Evolutionary conservation across 2,113 vertebrate genomes (phyloP).

Genomic region (Macquaria australasica): DNA sequence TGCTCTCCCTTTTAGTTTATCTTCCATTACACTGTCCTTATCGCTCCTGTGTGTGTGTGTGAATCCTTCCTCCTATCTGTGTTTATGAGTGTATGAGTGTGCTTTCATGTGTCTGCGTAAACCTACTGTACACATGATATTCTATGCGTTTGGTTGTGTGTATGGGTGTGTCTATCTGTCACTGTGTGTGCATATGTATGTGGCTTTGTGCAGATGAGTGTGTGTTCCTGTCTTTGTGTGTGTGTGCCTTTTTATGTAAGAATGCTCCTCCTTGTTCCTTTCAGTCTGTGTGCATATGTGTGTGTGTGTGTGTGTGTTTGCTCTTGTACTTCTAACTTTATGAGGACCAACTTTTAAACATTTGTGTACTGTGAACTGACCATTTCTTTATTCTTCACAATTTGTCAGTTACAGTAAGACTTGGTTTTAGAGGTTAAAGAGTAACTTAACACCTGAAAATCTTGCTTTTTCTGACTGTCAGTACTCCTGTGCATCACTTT

Average conservation of each 20-base stretch:
- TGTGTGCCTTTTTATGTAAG: not conserved
- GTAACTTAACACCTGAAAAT: not conserved
- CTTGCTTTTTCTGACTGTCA: not conserved
- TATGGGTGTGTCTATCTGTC: not conserved
- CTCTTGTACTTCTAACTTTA: not conserved
- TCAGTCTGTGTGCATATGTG: not conserved
- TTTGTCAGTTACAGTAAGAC: not conserved
- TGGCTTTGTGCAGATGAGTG: not conserved
- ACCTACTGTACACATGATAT: not conserved
- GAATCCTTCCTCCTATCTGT: not conserved
- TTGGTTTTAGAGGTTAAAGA: not conserved
- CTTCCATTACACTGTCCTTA: conserved; percentile 58
- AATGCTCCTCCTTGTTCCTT: not conserved
- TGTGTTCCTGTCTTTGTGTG: not conserved
- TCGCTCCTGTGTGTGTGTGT: conserved; percentile 20
- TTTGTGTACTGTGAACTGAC: not conserved
- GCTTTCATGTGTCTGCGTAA: not conserved
- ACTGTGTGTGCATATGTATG: not conserved
- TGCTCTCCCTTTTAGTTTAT: conserved; percentile 51
- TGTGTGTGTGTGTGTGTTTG: not conserved
- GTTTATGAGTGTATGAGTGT: not conserved
- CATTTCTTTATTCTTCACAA: not conserved
- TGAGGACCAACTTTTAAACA: not conserved
- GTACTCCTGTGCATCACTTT: not conserved
- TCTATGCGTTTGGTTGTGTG: not conserved